Evolutionary conservation across 1,140 invertebrate genomes (phyloP).

Genomic region (Cydia fagiglandana): DNA sequence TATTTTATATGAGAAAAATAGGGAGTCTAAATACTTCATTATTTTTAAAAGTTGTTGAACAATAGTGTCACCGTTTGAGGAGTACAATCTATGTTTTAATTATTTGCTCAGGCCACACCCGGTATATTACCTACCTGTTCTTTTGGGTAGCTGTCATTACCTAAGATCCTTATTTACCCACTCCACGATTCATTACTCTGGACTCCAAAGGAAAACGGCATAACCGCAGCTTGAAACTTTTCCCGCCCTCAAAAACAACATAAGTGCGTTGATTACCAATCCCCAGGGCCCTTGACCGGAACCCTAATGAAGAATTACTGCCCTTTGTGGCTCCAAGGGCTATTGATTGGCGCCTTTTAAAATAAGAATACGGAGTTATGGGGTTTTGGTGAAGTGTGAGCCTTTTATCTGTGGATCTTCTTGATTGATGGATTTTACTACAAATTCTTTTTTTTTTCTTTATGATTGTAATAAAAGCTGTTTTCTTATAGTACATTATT

Average conservation of each 20-base stretch:
- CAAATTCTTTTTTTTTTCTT: not conserved
- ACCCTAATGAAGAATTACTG: slow-evolving; percentile 74
- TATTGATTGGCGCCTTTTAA: slow-evolving; percentile 49
- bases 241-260: slow-evolving; percentile 62
- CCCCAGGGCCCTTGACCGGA: slow-evolving; percentile 68
- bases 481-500: no score
- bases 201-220: slow-evolving; percentile 2
- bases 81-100: no score
- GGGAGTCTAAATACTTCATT: no score
- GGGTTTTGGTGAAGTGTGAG: slow-evolving; percentile 6
- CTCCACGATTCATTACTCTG: slow-evolving; percentile 1
- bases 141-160: not conserved
- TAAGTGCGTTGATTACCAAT: slow-evolving; percentile 69
- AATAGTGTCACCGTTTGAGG: no score
- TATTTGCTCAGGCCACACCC: no score
- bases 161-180: not conserved
- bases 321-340: slow-evolving; percentile 57
- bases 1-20: no score
- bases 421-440: slow-evolving; percentile 5
- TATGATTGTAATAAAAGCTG: not conserved
- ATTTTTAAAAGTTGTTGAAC: no score
- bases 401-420: not conserved
- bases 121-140: no score
- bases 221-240: slow-evolving; percentile 15
- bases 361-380: slow-evolving; percentile 36